Evolutionary conservation across 2,888 invertebrate species (phyloP).

Genomic region (Rosalia funebris): DNA sequence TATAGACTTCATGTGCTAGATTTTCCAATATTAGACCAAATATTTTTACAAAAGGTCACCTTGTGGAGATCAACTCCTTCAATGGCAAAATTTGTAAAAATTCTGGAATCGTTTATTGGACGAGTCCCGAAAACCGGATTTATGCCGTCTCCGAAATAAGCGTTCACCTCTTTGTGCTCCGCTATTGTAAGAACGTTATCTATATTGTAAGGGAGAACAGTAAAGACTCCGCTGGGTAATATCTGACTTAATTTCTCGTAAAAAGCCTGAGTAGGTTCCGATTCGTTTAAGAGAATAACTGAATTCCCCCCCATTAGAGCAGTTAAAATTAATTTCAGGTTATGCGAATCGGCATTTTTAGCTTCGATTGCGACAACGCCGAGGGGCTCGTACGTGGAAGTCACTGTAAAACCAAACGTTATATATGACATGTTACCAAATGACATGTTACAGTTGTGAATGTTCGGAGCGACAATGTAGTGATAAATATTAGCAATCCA

Average conservation of each 20-base stretch:
- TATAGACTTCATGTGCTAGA: slow-evolving; percentile 46
- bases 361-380: slow-evolving; percentile 53
- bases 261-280: slow-evolving; percentile 32
- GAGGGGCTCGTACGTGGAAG: slow-evolving; percentile 45
- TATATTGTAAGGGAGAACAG: slow-evolving; percentile 40
- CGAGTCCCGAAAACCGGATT: slow-evolving; percentile 32
- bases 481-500: slow-evolving; percentile 45
- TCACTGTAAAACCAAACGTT: slow-evolving; percentile 43
- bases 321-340: slow-evolving; percentile 47
- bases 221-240: slow-evolving; percentile 46
- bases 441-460: neutral
- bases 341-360: slow-evolving; percentile 29
- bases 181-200: slow-evolving; percentile 38
- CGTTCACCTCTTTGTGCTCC: slow-evolving; percentile 44
- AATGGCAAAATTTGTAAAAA: slow-evolving; percentile 35
- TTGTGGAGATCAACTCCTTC: slow-evolving; percentile 41
- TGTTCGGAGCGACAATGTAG: slow-evolving; percentile 27
- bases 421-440: no score
- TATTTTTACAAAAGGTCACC: slow-evolving; percentile 51
- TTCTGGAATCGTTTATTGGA: slow-evolving; percentile 38
- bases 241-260: slow-evolving; percentile 44
- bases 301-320: slow-evolving; percentile 56
- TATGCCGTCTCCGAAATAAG: slow-evolving; percentile 39
- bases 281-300: slow-evolving; percentile 49
- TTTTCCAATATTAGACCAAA: slow-evolving; percentile 56